Percentiles rank a stretch among this genome's conserved stretches.
Evolutionary conservation across 2,113 vertebrate species (phyloP).

Genomic region (Toxostoma redivivum): DNA sequence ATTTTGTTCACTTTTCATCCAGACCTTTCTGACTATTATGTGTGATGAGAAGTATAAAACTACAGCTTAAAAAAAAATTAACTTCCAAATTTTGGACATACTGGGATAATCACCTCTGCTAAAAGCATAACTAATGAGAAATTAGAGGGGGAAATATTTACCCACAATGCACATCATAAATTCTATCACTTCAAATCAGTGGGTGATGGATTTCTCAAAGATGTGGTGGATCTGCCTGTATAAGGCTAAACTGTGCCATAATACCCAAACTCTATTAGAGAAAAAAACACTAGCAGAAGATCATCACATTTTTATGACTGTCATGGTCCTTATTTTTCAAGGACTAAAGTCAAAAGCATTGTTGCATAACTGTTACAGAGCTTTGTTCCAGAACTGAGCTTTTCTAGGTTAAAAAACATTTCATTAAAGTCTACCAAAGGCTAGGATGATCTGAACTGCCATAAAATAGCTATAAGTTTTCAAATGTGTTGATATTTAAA

Average conservation of each 20-base stretch:
- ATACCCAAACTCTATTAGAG: not conserved
- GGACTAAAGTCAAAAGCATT: not conserved
- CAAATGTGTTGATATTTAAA: not conserved
- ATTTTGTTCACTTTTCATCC: not conserved
- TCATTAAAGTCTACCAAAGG: not conserved
- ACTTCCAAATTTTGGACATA: not conserved
- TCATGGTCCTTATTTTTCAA: not conserved
- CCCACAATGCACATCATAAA: not conserved
- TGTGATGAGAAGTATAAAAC: not conserved
- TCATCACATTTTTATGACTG: not conserved
- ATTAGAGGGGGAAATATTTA: not conserved
- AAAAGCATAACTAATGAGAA: not conserved
- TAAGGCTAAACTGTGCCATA: not conserved
- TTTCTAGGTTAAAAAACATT: not conserved
- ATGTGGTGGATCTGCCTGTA: not conserved
- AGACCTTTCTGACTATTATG: not conserved
- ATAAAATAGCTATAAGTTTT: not conserved
- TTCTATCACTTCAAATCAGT: not conserved
- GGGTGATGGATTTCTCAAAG: not conserved
- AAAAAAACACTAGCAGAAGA: not conserved
- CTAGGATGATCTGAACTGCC: not conserved
- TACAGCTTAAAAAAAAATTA: not conserved
- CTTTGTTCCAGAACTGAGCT: not conserved
- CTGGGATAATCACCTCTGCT: not conserved
- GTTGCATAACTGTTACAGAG: not conserved